Percentiles rank a stretch among this genome's conserved stretches.
These are phyloP conservation scores for Lasaia peninsularis DNA, from an alignment of 1,140 invertebrate genomes.

Conservation along the genomic window DNA sequence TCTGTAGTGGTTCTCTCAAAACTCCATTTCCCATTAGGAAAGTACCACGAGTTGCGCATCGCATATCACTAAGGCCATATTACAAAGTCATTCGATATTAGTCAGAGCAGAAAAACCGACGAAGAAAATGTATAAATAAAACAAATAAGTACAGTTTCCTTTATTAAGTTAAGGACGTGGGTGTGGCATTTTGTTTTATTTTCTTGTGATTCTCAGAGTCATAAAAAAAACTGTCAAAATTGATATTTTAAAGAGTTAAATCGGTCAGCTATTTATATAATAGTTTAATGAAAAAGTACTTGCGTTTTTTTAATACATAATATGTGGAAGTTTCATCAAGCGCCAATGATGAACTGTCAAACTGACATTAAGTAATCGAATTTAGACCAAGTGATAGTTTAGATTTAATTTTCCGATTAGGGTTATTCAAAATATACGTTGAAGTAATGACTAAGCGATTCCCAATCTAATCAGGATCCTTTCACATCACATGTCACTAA, in stretches of 20 bases:
- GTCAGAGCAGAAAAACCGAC: slow-evolving; percentile 28
- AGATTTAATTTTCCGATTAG: no score
- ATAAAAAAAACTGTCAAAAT: no score
- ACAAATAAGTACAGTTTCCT: not conserved
- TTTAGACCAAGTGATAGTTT: no score
- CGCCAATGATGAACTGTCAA: no score
- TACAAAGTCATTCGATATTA: slow-evolving; percentile 56
- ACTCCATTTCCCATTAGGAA: slow-evolving; percentile 61
- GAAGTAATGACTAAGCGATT: not conserved
- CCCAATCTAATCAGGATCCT: slow-evolving; percentile 19
- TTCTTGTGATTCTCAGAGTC: no score
- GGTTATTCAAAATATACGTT: not conserved
- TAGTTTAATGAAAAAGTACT: no score
- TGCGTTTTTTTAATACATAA: no score
- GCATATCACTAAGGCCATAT: slow-evolving; percentile 24
- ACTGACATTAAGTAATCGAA: no score
- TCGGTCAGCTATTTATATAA: no score
- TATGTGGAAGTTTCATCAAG: no score
- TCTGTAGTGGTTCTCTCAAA: slow-evolving; percentile 61
- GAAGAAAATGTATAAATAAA: slow-evolving; percentile 24
- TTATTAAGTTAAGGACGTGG: not conserved
- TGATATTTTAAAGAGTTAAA: no score
- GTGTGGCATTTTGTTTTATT: no score
- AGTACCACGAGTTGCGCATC: slow-evolving; percentile 36
- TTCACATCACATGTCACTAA: slow-evolving; percentile 16